Conservation (phyloP, 2,113 vertebrate genomes). For the Hemiprocne comata region DNA sequence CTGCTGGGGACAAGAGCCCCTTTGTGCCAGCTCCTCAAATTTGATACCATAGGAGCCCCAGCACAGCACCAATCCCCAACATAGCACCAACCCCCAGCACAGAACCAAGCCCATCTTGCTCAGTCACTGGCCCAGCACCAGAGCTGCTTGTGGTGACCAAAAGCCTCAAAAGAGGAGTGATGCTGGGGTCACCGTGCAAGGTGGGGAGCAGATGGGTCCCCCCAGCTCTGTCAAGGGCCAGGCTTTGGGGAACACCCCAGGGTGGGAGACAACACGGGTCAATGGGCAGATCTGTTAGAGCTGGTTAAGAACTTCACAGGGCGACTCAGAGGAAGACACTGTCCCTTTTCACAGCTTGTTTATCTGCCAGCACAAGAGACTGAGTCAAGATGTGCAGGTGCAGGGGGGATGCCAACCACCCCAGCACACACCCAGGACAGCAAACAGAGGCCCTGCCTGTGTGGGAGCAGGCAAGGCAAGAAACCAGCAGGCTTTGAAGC, state of each 20-base stretch:
- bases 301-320: neutral
- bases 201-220: neutral
- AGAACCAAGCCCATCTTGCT: neutral
- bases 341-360: conserved; percentile 17
- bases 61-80: accelerated
- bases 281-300: neutral
- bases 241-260: neutral
- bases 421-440: conserved; percentile 35
- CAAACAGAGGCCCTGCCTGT: conserved; percentile 30
- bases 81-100: too few species aligned
- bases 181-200: neutral
- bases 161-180: neutral
- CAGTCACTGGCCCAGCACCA: neutral
- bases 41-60: too few species aligned
- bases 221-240: neutral
- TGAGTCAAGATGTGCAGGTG: neutral
- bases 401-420: neutral
- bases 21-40: neutral
- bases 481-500: neutral
- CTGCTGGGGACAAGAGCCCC: neutral
- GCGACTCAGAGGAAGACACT: neutral
- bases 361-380: conserved; percentile 1
- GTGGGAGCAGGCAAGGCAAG: neutral
- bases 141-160: neutral
- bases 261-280: neutral